These are phyloP conservation scores for Mactra quadrangularis DNA, from an alignment of 1,140 invertebrate genomes.

Conservation along the genomic window DNA sequence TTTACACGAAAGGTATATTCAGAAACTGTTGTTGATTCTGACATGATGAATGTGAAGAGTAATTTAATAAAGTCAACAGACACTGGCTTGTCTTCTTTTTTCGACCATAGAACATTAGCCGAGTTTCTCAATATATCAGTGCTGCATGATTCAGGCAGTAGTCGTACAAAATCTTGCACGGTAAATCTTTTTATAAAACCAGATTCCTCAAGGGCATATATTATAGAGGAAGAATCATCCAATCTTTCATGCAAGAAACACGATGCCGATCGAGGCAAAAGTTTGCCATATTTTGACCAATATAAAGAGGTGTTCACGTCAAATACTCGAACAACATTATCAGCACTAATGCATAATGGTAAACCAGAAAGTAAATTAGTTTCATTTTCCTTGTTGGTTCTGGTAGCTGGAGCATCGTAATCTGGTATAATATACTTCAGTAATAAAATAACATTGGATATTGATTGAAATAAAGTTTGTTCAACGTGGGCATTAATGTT, in stretches of 20 bases:
- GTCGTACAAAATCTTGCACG: background rate
- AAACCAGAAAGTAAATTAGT: background rate
- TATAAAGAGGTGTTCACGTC: background rate
- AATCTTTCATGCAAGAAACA: background rate
- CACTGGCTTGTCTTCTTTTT: background rate
- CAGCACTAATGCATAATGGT: constrained; percentile 24
- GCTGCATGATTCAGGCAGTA: background rate
- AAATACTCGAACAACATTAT: background rate
- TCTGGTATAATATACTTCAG: background rate
- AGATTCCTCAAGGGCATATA: background rate
- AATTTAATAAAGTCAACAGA: background rate
- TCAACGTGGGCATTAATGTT: constrained; percentile 3
- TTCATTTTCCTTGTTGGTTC: background rate
- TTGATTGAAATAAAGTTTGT: no score
- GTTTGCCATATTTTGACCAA: background rate
- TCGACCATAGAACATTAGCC: background rate
- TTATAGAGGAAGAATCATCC: background rate
- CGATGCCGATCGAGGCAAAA: background rate
- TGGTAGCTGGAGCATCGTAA: no score
- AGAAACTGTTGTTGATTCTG: background rate
- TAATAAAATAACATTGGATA: background rate
- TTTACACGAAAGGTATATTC: background rate
- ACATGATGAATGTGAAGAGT: background rate
- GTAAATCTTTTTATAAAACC: background rate
- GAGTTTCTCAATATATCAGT: background rate